Percentiles rank a stretch among this genome's conserved stretches.
These are phyloP conservation scores for Nyctibius grandis DNA, from an alignment of 2,797 vertebrate genomes.

Conservation along the genomic window DNA sequence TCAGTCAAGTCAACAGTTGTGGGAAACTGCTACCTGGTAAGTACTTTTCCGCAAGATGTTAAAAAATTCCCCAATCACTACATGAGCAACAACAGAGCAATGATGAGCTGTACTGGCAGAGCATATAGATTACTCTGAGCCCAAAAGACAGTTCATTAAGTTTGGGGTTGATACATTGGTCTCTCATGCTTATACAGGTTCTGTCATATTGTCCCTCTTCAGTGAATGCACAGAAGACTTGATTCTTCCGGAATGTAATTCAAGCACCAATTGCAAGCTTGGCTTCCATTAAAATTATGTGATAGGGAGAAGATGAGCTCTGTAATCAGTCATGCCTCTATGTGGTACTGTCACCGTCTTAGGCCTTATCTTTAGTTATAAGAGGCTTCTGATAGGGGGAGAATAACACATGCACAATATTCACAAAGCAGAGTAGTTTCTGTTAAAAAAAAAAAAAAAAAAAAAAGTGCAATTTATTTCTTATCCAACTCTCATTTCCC, in stretches of 20 bases:
- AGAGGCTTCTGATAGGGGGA: not conserved
- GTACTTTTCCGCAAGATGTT: not conserved
- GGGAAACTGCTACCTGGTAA: not conserved
- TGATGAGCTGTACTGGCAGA: not conserved
- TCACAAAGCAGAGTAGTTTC: not conserved
- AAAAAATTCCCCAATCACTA: not conserved
- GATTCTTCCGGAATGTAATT: not conserved
- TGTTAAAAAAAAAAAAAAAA: not conserved
- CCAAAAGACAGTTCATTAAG: not conserved
- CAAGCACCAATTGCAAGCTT: not conserved
- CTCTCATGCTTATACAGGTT: not conserved
- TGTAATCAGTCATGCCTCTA: not conserved
- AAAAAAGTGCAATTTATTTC: not conserved
- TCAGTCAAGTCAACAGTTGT: not conserved
- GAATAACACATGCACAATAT: not conserved
- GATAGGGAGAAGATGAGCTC: not conserved
- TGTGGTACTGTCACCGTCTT: not conserved
- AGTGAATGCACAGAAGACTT: not conserved
- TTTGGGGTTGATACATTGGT: not conserved
- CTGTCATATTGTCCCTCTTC: not conserved
- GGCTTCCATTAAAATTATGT: not conserved
- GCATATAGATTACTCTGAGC: not conserved
- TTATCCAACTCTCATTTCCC: not conserved
- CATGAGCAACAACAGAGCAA: not conserved
- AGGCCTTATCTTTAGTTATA: not conserved